Percentiles rank a stretch among this genome's conserved stretches.
phyloP scores from a whole-genome alignment of 2,888 invertebrate genomes.

The Parnassius glacialis region DNA sequence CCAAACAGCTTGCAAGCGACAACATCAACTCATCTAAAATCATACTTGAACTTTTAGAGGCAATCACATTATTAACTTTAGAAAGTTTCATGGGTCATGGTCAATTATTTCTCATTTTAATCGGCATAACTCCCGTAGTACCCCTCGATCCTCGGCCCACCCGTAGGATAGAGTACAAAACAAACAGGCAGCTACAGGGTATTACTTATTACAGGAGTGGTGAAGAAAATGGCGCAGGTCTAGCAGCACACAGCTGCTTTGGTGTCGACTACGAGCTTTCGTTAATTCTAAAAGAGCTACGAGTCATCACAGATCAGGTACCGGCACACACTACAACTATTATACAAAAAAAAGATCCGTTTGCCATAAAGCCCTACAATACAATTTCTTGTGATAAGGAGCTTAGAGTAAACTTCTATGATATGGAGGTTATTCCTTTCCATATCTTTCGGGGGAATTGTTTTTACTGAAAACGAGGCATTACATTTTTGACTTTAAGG shows the following conservation, averaged over 20 bases:
- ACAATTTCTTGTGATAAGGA: no score
- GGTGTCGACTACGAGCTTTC: conserved; percentile 96
- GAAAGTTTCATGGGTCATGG: conserved; percentile 55
- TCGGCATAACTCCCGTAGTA: conserved; percentile 73
- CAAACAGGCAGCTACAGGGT: conserved; percentile 71
- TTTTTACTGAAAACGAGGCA: no score
- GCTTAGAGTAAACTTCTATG: no score
- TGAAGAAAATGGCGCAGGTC: conserved; percentile 86
- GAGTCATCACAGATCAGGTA: conserved; percentile 94
- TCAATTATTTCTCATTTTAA: conserved; percentile 42
- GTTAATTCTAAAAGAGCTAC: conserved; percentile 96
- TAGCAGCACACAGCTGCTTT: conserved; percentile 92
- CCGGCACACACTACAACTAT: not conserved
- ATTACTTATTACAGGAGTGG: conserved; percentile 69
- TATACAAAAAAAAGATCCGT: not conserved
- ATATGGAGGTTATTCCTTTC: no score
- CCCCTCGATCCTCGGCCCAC: conserved; percentile 71
- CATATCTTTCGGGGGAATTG: no score
- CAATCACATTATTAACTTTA: conserved; percentile 33
- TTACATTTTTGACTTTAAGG: no score
- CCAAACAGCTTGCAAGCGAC: conserved; percentile 59
- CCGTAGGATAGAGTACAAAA: conserved; percentile 68
- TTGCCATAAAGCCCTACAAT: no score
- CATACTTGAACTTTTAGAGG: conserved; percentile 40
- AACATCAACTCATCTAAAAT: conserved; percentile 41